These are phyloP conservation scores for Notodonta dromedarius DNA, from an alignment of 2,888 invertebrate genomes.

Conservation along the genomic window DNA sequence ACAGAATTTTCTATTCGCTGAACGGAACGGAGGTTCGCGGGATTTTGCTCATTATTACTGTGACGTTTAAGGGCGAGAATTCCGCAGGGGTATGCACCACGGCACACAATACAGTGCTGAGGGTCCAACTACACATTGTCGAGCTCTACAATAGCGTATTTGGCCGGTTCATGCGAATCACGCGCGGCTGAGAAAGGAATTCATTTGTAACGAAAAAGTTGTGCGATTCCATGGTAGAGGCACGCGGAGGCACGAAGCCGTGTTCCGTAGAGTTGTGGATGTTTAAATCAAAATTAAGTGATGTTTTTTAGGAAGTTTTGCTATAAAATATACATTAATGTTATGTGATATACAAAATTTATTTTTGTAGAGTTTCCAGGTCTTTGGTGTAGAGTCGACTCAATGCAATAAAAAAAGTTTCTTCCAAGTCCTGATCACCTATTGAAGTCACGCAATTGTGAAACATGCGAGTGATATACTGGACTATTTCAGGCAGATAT, in stretches of 20 bases:
- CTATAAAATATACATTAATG: neutral
- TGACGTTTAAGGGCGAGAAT: constrained; percentile 14
- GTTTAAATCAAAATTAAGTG: constrained; percentile 15
- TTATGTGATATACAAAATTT: neutral
- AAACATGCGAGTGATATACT: no score
- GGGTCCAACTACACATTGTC: constrained; percentile 40
- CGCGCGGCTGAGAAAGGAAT: constrained; percentile 57
- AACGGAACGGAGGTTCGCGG: neutral
- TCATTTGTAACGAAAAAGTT: constrained; percentile 65
- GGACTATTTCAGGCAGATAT: no score
- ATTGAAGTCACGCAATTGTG: no score
- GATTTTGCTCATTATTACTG: constrained; percentile 15
- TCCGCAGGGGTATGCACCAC: constrained; percentile 10
- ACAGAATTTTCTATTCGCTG: constrained; percentile 24
- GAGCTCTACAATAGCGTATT: constrained; percentile 41
- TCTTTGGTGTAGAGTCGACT: neutral
- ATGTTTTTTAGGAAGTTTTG: neutral
- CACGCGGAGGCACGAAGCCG: constrained; percentile 15
- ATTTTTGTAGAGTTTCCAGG: neutral
- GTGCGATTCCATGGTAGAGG: constrained; percentile 27
- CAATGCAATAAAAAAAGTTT: no score
- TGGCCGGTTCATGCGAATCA: constrained; percentile 53
- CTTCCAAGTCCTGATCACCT: no score
- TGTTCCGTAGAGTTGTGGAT: constrained; percentile 25
- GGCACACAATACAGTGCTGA: constrained; percentile 36